Percentiles rank a stretch among this genome's conserved stretches.
phyloP scores from a whole-genome alignment of 2,888 invertebrate genomes.

The Odontomyia ornata region DNA sequence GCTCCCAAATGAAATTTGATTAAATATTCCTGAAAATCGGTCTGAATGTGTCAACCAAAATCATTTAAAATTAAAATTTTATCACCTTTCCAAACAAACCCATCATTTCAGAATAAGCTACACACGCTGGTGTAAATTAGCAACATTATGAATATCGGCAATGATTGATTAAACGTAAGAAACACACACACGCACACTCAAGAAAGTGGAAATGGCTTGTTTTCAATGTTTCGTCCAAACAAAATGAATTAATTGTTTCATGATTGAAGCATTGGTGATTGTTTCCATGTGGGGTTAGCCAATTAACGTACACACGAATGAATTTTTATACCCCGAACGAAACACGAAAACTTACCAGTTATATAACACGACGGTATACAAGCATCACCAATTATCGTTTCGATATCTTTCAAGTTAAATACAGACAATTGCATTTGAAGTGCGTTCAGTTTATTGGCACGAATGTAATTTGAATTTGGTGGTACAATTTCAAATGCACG shows the following conservation, averaged over 20 bases:
- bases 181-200: background rate
- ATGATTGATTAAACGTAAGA: background rate
- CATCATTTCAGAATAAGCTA: background rate
- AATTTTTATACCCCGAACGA: background rate
- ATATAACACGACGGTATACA: slow-evolving; percentile 20
- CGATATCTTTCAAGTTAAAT: slow-evolving; percentile 26
- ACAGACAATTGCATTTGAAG: background rate
- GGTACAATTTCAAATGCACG: slow-evolving; percentile 30
- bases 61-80: too few species aligned
- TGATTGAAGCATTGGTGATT: background rate
- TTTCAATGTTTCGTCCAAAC: slow-evolving; percentile 42
- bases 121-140: background rate
- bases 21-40: too few species aligned
- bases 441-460: slow-evolving; percentile 1
- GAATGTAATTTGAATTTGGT: slow-evolving; percentile 7
- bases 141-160: background rate
- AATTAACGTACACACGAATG: too few species aligned
- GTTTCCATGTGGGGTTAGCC: background rate
- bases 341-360: slow-evolving; percentile 41
- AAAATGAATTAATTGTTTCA: background rate
- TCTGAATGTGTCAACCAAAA: too few species aligned
- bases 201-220: slow-evolving; percentile 6
- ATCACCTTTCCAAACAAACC: too few species aligned
- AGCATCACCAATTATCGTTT: slow-evolving; percentile 2
- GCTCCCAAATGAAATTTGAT: too few species aligned